phyloP scores from a whole-genome alignment of 92 coral and sea anemone species.

The Epizoanthus rinbou region DNA sequence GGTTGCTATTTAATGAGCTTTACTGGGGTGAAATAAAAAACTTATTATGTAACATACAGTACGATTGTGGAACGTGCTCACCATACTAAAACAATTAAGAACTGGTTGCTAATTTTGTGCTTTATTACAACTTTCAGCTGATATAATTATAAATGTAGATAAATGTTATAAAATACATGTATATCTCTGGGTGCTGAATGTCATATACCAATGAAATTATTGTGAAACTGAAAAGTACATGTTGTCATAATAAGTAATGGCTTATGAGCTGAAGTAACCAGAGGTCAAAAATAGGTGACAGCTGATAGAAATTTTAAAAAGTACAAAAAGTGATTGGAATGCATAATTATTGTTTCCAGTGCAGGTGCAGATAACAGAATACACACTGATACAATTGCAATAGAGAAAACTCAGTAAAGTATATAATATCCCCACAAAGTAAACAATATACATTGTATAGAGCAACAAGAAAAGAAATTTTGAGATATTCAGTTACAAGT shows the following conservation, averaged over 20 bases:
- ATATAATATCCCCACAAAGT: not conserved
- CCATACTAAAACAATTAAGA: not conserved
- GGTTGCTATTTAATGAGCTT: not conserved
- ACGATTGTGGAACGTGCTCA: not conserved
- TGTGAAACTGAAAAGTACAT: not conserved
- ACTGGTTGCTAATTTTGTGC: too few species aligned
- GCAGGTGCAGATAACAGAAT: too few species aligned
- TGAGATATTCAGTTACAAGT: slow-evolving; percentile 18
- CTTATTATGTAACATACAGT: not conserved
- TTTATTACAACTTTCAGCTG: not conserved
- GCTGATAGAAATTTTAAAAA: not conserved
- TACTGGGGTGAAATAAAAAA: not conserved
- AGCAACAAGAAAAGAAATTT: slow-evolving; percentile 9
- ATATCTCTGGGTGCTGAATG: too few species aligned
- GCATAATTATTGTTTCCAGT: too few species aligned
- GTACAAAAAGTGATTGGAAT: too few species aligned
- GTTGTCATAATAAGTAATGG: too few species aligned
- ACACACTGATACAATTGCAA: not conserved
- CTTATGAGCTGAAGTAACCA: not conserved
- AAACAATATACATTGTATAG: slow-evolving; percentile 24
- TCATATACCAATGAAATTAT: not conserved
- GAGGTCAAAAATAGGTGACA: not conserved
- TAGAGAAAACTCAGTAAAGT: not conserved
- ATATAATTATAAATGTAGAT: not conserved
- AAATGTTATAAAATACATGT: not conserved